phyloP scores from a whole-genome alignment of 2,888 invertebrate species.

The Halictus ligatus region DNA sequence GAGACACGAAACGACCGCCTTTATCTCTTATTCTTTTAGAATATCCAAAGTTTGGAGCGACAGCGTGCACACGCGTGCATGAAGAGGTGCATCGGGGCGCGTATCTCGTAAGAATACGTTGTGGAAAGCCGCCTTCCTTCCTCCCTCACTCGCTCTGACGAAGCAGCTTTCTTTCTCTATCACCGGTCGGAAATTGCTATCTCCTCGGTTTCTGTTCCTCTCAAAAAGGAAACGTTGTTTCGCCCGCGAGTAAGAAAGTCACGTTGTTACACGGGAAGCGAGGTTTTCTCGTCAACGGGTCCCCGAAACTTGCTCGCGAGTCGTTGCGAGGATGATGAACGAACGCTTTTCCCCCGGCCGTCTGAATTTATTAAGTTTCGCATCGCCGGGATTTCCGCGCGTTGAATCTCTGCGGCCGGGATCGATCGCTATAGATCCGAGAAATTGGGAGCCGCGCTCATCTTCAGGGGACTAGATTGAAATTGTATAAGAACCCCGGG shows the following conservation, averaged over 20 bases:
- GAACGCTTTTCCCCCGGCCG: background rate
- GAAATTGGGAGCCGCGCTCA: background rate
- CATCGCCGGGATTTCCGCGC: background rate
- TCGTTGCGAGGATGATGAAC: background rate
- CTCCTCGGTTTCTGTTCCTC: slow-evolving; percentile 23
- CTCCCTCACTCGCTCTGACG: background rate
- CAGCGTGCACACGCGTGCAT: background rate
- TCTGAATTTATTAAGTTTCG: slow-evolving; percentile 9
- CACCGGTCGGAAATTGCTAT: slow-evolving; percentile 37
- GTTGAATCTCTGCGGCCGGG: background rate
- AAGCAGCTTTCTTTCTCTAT: background rate
- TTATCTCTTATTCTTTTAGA: slow-evolving; percentile 7
- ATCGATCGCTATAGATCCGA: background rate
- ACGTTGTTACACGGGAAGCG: background rate
- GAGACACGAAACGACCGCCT: background rate
- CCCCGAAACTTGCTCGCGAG: background rate
- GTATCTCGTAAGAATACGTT: background rate
- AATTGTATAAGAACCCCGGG: background rate
- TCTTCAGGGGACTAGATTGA: slow-evolving; percentile 1
- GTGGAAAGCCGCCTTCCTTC: too few species aligned
- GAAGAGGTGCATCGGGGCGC: background rate
- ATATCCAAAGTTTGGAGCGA: background rate
- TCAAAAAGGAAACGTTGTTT: slow-evolving; percentile 36
- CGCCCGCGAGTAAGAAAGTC: slow-evolving; percentile 24
- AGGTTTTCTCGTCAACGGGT: background rate